These are phyloP conservation scores for Hycleus cichorii DNA, from an alignment of 1,140 invertebrate species.

Conservation along the genomic window DNA sequence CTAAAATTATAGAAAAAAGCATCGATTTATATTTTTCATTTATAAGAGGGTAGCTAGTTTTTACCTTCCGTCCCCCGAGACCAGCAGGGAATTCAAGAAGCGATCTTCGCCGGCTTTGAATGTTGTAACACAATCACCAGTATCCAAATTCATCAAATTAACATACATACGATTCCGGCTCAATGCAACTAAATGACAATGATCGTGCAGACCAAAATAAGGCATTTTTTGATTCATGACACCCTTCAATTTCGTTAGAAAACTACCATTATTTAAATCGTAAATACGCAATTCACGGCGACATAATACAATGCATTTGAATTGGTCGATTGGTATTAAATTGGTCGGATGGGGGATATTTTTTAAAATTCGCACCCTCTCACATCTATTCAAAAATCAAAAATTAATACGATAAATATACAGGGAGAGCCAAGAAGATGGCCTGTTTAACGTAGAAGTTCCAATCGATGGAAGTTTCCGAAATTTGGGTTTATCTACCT, in stretches of 20 bases:
- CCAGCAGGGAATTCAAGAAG: slow-evolving; percentile 79
- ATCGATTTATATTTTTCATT: no score
- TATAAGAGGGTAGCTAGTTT: neutral
- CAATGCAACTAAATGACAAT: slow-evolving; percentile 69
- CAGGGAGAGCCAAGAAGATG: no score
- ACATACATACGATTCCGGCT: slow-evolving; percentile 85
- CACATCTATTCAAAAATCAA: slow-evolving; percentile 40
- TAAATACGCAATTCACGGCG: slow-evolving; percentile 71
- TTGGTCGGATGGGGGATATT: slow-evolving; percentile 63
- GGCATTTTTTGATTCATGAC: slow-evolving; percentile 93
- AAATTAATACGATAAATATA: no score
- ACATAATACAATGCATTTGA: slow-evolving; percentile 70
- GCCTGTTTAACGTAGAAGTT: no score
- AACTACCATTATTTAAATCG: slow-evolving; percentile 65
- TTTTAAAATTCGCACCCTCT: slow-evolving; percentile 56
- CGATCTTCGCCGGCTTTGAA: slow-evolving; percentile 83
- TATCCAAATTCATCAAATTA: slow-evolving; percentile 78
- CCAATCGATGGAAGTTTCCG: no score
- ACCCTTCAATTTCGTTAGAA: slow-evolving; percentile 67
- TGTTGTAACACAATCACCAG: slow-evolving; percentile 75
- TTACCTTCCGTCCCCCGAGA: slow-evolving; percentile 76
- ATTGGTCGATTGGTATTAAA: slow-evolving; percentile 62
- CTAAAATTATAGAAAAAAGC: slow-evolving; percentile 39
- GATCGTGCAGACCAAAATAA: slow-evolving; percentile 74
- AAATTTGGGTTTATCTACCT: no score